Evolutionary conservation across 2,888 invertebrate species (phyloP).

Genomic region (Eupithecia inturbata): DNA sequence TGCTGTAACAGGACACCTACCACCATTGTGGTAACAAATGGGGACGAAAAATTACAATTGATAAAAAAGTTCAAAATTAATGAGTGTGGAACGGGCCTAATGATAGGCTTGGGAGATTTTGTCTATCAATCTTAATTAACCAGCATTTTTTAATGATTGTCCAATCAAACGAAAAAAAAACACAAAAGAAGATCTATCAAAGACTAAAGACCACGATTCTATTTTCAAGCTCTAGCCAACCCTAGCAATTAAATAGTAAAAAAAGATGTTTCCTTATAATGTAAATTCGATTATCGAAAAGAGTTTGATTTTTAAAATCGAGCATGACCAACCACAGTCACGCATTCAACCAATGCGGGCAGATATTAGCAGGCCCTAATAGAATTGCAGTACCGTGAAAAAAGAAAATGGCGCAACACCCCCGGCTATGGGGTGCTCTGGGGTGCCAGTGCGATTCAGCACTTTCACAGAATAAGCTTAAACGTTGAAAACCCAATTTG

Average conservation of each 20-base stretch:
- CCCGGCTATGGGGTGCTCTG: conserved; percentile 53
- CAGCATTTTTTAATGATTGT: not conserved
- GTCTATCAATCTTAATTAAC: conserved; percentile 9
- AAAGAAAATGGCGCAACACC: conserved; percentile 70
- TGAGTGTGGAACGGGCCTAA: conserved; percentile 19
- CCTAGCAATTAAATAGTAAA: not conserved
- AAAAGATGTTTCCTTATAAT: not conserved
- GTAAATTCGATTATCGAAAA: conserved; percentile 11
- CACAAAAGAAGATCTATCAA: not conserved
- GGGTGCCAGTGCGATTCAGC: conserved; percentile 76
- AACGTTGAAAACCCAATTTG: conserved; percentile 81
- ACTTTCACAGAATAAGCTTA: conserved; percentile 75
- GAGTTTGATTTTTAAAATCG: conserved; percentile 46
- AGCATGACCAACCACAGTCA: conserved; percentile 56
- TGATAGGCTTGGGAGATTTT: conserved; percentile 4
- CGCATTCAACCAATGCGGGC: conserved; percentile 56
- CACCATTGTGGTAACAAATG: conserved; percentile 65
- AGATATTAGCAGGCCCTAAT: conserved; percentile 59
- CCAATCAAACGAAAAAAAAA: not conserved
- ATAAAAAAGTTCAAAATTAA: conserved; percentile 37
- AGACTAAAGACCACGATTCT: not conserved
- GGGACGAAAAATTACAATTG: conserved; percentile 52
- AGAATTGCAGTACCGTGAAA: conserved; percentile 73
- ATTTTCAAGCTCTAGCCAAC: not conserved
- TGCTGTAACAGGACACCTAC: conserved; percentile 75